Evolutionary conservation across 2,888 invertebrate species (phyloP).

Genomic region (Venustoraphidia nigricollis): DNA sequence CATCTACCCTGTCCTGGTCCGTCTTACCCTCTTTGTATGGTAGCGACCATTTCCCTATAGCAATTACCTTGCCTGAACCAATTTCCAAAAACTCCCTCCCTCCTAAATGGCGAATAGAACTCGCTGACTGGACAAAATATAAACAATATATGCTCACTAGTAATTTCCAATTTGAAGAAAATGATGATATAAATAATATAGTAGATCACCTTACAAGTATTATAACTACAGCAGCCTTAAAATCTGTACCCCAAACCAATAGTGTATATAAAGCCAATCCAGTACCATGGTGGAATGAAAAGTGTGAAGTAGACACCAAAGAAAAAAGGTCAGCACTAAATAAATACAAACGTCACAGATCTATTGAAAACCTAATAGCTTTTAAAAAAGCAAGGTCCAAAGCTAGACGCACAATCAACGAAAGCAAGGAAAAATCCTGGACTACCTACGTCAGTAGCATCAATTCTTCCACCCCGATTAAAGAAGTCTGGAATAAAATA

Average conservation of each 20-base stretch:
- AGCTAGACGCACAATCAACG: background rate
- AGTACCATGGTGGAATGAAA: background rate
- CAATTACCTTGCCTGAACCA: background rate
- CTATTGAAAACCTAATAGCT: background rate
- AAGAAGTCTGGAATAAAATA: background rate
- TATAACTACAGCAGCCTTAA: background rate
- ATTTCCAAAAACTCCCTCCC: background rate
- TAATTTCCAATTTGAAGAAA: background rate
- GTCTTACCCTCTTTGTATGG: background rate
- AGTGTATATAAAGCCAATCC: too few species aligned
- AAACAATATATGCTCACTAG: background rate
- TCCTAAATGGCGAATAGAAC: background rate
- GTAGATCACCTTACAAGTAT: background rate
- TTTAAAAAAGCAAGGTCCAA: background rate
- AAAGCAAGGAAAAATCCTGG: conserved; percentile 1
- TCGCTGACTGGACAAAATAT: background rate
- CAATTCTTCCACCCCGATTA: background rate
- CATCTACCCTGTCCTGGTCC: too few species aligned
- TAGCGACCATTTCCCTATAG: background rate
- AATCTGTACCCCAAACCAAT: too few species aligned
- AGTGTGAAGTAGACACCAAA: background rate
- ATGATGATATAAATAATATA: background rate
- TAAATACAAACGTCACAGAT: background rate
- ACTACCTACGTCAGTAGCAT: background rate
- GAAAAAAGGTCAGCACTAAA: background rate